Percentiles rank a stretch among this genome's conserved stretches.
Conservation (phyloP, 2,113 vertebrate species). For the Mirza zaza region DNA sequence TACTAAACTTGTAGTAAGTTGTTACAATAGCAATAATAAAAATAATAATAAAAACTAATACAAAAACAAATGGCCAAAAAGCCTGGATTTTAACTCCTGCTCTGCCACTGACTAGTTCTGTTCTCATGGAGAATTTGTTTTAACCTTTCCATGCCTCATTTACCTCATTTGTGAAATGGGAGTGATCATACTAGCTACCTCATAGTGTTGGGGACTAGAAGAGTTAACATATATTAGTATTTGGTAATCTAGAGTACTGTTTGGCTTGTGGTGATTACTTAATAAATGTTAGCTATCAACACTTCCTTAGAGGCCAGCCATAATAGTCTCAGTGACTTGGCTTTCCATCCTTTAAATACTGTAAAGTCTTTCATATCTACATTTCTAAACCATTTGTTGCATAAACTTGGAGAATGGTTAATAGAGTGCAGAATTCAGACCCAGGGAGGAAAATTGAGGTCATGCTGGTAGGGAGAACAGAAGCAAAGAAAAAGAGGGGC, state of each 20-base stretch:
- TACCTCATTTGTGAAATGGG: not conserved
- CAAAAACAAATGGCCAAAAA: not conserved
- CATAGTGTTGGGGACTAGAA: not conserved
- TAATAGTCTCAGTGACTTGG: not conserved
- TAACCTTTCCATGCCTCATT: not conserved
- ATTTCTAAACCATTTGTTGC: conserved; percentile 21
- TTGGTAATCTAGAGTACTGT: not conserved
- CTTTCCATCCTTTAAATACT: not conserved
- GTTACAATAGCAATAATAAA: not conserved
- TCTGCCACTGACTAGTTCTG: not conserved
- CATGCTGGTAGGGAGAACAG: not conserved
- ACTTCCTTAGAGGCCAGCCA: not conserved
- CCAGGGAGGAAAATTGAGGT: conserved; percentile 12
- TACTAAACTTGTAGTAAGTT: not conserved
- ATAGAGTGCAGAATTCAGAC: not conserved
- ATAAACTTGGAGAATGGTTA: not conserved
- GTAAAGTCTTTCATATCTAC: not conserved
- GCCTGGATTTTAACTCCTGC: not conserved
- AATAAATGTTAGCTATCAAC: not conserved
- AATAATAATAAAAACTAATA: not conserved
- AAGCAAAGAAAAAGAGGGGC: not conserved
- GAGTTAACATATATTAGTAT: not conserved
- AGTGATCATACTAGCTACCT: not conserved
- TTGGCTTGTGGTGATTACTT: not conserved
- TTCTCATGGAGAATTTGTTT: not conserved